These are phyloP conservation scores for Gracilinanus agilis DNA, from an alignment of 2,113 vertebrate genomes.

Conservation along the genomic window DNA sequence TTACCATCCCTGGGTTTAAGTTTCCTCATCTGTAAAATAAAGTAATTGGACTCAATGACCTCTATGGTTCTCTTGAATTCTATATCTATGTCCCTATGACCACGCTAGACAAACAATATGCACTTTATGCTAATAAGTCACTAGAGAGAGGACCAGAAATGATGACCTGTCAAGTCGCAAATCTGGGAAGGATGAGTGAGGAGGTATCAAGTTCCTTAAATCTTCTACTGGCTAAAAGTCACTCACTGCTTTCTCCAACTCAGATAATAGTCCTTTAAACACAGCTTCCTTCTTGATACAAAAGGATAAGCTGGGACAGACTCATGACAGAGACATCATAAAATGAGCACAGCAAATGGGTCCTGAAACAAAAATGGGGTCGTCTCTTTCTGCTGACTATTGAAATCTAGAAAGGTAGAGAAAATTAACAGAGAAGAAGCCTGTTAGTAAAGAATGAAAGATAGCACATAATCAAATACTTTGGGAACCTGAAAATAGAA, in stretches of 20 bases:
- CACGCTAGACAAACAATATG: background rate
- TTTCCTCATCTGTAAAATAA: background rate
- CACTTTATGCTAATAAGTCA: constrained; percentile 22
- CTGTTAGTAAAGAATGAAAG: background rate
- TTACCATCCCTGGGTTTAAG: background rate
- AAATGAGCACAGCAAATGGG: background rate
- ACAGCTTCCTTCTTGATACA: background rate
- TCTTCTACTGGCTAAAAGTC: constrained; percentile 47
- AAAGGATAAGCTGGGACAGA: background rate
- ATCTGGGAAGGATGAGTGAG: constrained; percentile 27
- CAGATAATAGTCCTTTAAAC: constrained; percentile 28
- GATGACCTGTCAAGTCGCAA: constrained; percentile 32
- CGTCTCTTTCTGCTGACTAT: background rate
- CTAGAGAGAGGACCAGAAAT: constrained; percentile 52
- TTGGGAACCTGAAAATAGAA: background rate
- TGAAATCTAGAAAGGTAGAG: background rate
- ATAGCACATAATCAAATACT: background rate
- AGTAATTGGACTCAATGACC: background rate
- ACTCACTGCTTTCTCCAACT: constrained; percentile 14
- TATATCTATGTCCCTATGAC: background rate
- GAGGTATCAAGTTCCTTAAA: constrained; percentile 19
- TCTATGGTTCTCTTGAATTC: background rate
- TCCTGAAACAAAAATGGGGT: background rate
- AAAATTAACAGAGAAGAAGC: background rate
- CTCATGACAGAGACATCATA: background rate